These are phyloP conservation scores for Archips xylosteana DNA, from an alignment of 2,888 invertebrate species.

Conservation along the genomic window DNA sequence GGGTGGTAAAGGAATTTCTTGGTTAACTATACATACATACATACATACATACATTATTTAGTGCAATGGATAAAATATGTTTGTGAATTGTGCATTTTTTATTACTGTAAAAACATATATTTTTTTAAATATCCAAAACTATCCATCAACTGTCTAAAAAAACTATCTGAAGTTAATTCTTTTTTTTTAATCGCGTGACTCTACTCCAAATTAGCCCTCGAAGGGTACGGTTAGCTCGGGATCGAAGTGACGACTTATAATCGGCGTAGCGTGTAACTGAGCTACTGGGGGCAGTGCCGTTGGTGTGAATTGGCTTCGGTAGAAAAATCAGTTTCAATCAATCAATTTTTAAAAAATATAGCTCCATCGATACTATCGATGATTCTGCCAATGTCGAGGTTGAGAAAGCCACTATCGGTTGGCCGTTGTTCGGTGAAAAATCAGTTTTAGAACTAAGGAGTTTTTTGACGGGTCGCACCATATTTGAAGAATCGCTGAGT, in stretches of 20 bases:
- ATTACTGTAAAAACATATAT: no score
- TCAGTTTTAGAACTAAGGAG: no score
- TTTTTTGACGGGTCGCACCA: no score
- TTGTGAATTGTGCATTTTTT: no score
- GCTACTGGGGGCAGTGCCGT: constrained; percentile 50
- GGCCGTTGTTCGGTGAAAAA: no score
- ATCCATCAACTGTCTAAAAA: constrained; percentile 20
- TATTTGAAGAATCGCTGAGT: no score
- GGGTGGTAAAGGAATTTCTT: no score
- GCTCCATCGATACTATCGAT: no score
- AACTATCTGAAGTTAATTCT: constrained; percentile 17
- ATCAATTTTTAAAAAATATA: no score
- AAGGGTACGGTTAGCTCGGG: constrained; percentile 48
- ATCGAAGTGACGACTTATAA: constrained; percentile 65
- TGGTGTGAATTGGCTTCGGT: constrained; percentile 43
- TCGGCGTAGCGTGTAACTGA: constrained; percentile 68
- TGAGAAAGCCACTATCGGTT: no score
- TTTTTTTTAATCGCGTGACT: constrained; percentile 67
- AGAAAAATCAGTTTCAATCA: background rate
- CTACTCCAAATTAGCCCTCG: constrained; percentile 66
- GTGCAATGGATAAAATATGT: background rate
- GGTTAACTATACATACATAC: no score
- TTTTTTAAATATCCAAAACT: constrained; percentile 16
- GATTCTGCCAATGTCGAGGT: no score
- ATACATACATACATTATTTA: background rate